Conservation (phyloP, 2,888 invertebrate genomes). For the Alentia gelatinosa region DNA sequence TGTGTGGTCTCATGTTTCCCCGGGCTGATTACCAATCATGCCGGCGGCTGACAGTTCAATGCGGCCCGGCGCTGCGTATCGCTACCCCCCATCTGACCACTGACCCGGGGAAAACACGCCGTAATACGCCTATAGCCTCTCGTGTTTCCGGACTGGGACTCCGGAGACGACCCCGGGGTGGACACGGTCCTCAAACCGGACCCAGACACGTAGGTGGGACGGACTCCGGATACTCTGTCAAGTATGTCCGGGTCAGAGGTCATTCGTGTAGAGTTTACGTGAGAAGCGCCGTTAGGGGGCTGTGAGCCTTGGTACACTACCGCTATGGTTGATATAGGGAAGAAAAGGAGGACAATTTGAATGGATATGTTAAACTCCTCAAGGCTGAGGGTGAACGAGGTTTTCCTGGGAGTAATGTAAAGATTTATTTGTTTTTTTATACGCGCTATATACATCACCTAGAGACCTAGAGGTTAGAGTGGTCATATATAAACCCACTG, state of each 20-base stretch:
- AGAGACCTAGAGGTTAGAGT: no score
- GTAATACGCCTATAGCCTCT: slow-evolving; percentile 3
- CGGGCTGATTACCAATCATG: background rate
- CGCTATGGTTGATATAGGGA: no score
- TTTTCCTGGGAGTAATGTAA: no score
- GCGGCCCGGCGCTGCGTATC: background rate
- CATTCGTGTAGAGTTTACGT: background rate
- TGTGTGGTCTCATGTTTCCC: background rate
- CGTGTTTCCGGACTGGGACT: background rate
- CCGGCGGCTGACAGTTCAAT: slow-evolving; percentile 14
- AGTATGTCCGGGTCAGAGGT: background rate
- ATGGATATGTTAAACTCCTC: no score
- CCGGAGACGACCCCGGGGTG: background rate
- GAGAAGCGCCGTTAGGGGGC: background rate
- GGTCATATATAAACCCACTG: no score
- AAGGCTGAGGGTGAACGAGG: no score
- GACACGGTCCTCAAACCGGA: background rate
- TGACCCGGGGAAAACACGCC: slow-evolving; percentile 4
- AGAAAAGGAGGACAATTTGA: no score
- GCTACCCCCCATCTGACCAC: slow-evolving; percentile 9
- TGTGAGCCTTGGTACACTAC: no score
- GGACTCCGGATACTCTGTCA: background rate
- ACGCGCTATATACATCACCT: no score
- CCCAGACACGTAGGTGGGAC: background rate
- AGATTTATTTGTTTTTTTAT: background rate